These are phyloP conservation scores for Apoderus coryli DNA, from an alignment of 2,888 invertebrate species.

Conservation along the genomic window DNA sequence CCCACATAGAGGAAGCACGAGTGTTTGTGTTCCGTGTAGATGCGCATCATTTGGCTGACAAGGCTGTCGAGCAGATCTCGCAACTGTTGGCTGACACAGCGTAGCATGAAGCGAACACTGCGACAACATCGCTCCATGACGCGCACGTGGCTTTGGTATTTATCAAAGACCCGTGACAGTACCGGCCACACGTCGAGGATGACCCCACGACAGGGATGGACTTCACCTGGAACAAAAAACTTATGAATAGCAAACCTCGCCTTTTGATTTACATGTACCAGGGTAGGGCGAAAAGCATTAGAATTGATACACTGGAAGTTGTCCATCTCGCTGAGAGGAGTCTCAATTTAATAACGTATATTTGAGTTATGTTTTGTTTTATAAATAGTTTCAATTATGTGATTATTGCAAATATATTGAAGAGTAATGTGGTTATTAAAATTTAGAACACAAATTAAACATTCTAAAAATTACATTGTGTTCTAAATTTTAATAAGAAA, in stretches of 20 bases:
- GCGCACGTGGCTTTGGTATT: constrained; percentile 67
- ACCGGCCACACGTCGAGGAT: constrained; percentile 73
- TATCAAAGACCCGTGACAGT: constrained; percentile 59
- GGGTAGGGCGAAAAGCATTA: too few species aligned
- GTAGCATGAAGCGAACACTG: constrained; percentile 74
- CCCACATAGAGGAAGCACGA: constrained; percentile 86
- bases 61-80: constrained; percentile 62
- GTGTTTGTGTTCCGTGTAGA: constrained; percentile 67
- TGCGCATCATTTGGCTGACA: constrained; percentile 67
- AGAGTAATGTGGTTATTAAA: too few species aligned
- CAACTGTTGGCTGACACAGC: constrained; percentile 67
- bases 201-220: constrained; percentile 29
- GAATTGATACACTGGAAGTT: too few species aligned
- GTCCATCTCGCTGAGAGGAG: too few species aligned
- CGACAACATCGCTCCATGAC: constrained; percentile 89
- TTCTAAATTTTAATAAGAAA: too few species aligned
- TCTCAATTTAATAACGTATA: background rate
- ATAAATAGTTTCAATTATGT: too few species aligned
- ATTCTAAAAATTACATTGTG: too few species aligned
- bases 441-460: too few species aligned
- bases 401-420: too few species aligned
- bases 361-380: background rate
- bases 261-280: too few species aligned
- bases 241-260: background rate
- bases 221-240: constrained; percentile 20